Evolutionary conservation across 2,797 vertebrate species (phyloP), one percentile per base, ranked within the genome.

Genomic region (Pangasius mekongensis): DNA sequence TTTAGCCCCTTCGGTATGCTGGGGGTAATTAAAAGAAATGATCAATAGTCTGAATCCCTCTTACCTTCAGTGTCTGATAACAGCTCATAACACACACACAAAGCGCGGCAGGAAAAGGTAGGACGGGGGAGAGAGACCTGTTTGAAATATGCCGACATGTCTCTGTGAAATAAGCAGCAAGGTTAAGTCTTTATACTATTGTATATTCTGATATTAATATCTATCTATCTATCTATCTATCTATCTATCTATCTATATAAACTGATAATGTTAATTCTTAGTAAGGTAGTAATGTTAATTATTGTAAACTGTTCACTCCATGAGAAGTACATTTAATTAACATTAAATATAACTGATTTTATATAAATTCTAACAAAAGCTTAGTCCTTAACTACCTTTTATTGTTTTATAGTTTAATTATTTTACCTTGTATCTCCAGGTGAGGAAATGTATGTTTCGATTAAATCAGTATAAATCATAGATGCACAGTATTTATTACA

Each of bases 21-120:
- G 93, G 93, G 95, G 95, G 96, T 97, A 96, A 96, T 97, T 97
- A 97, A 96, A 97, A 96, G 94, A 96, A 94, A 96, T 96, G 96
- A 96, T 96, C 96, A 95, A 96, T 96, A 96, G 94, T 94, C 92
- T 88, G 82, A 54, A 83, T 39, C 88, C 88, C 88, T 87, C 87
- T 86, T 87, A 93, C 93, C 93, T 90, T 93, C 91, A 64, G 58
- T 91, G 94, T 95, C 94, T 96, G 95, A 96, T 96, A 96, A 96
- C 95, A 94, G 93, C 94, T 92, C 30, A 90, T 90, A 83, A 82
- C 30, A 56, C 54, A 56, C 27, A 80, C 56, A 43, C 56, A 43
- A 39, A 82, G 76, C 56, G n/a, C 4, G 3, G 22, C 36, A 43
- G 36, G 36, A 62, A 47, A 62, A 47, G 24, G 24, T 16, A 62